These are phyloP conservation scores for Andrena chrysosceles DNA, from an alignment of 2,888 invertebrate species.

Conservation along the genomic window DNA sequence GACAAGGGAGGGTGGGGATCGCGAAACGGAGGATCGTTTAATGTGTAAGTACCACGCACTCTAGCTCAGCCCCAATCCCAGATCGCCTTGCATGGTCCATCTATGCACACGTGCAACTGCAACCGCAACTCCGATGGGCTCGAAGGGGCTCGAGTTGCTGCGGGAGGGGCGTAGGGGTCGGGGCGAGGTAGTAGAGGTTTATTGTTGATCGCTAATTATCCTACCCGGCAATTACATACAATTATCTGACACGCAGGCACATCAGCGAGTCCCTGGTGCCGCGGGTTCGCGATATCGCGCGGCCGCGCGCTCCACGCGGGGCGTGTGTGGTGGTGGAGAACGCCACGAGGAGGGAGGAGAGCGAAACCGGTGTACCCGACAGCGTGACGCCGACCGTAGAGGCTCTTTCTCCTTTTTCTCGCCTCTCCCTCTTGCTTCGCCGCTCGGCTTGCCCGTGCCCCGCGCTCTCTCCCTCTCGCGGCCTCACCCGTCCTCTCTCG, in stretches of 20 bases:
- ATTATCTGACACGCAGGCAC: slow-evolving; percentile 82
- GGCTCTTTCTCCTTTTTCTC: slow-evolving; percentile 73
- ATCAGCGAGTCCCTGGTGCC: slow-evolving; percentile 65
- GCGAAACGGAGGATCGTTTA: slow-evolving; percentile 27
- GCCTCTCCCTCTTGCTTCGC: slow-evolving; percentile 56
- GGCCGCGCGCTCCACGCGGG: slow-evolving; percentile 21
- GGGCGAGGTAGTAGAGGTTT: slow-evolving; percentile 71
- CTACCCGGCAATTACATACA: slow-evolving; percentile 81
- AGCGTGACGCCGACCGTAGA: slow-evolving; percentile 83
- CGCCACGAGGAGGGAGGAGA: slow-evolving; percentile 71
- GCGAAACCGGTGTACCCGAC: slow-evolving; percentile 85
- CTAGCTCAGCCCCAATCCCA: neutral
- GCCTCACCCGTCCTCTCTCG: neutral
- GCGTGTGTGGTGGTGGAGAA: slow-evolving; percentile 31
- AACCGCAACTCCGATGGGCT: slow-evolving; percentile 25
- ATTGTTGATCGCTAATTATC: slow-evolving; percentile 84
- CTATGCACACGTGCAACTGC: slow-evolving; percentile 56
- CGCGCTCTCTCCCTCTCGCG: slow-evolving; percentile 13
- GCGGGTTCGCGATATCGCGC: slow-evolving; percentile 67
- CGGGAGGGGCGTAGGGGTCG: slow-evolving; percentile 42
- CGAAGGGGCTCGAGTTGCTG: slow-evolving; percentile 18
- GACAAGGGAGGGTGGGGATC: neutral
- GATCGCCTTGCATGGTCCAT: neutral
- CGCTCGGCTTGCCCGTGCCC: slow-evolving; percentile 30
- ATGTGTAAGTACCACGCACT: slow-evolving; percentile 51